Evolutionary conservation across 2,113 vertebrate genomes (phyloP), one percentile per base, ranked within the genome.

Genomic region (Tringa solitaria): DNA sequence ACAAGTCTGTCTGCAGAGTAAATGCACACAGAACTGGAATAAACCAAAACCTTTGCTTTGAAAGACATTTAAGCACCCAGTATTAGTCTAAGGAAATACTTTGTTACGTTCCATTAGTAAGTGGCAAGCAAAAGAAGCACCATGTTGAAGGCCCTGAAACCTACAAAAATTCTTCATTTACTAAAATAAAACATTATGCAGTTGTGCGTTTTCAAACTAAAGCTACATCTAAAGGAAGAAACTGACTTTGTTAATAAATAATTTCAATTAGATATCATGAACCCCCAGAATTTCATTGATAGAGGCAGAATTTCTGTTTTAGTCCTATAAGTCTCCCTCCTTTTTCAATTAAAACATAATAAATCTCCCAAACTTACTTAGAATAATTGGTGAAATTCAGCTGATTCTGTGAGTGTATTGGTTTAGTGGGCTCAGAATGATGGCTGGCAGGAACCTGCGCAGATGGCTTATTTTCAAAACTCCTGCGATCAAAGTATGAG

Each of bases 401-500:
- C 95, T 99, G 99, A 53, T 97, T 98, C 95, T 98, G 98, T 56
- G 98, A 91, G 74, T 98, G 99, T 19, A 95, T 74, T 17, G 98
- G 98, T 95, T 99, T 99, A 78, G 97, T 78, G 60, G 98, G 96
- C 75, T 99, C 99, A 30, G 99, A 97, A 91, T 98, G 98, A 70
- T 99, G 99, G 96, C 98, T 98, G 79, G 98, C 94, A 95, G 98
- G 96, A 68, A 98, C 96, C 73, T 98, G 99, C 1, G 97, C 86
- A 67, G 98, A 96, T 37, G 99, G 98, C 96, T 99, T 99, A 79
- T 97, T 99, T 68, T 99, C 99, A 57, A 99, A 99, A 96, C 98
- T 99, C 74, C 99, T 98, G 35, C 99, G 98, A 86, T 99, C 99
- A 35, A 99, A 99, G 97, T 99, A 99, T 2, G 99, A 99, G 89